Conservation (phyloP, 2,888 invertebrate species). For the Mythimna albipuncta region DNA sequence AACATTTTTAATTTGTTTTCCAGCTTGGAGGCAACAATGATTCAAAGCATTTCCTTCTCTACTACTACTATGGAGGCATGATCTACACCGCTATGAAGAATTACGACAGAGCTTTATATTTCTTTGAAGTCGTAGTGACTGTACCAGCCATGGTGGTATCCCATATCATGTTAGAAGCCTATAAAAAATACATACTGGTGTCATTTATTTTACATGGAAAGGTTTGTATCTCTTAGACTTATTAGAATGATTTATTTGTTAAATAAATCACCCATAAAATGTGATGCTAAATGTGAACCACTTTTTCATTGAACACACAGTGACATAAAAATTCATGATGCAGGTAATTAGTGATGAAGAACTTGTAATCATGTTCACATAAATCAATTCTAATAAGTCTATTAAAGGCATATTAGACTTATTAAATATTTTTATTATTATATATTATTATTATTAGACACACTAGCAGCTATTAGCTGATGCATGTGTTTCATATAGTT, state of each 20-base stretch:
- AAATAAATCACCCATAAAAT: not conserved
- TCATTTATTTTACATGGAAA: conserved; percentile 98
- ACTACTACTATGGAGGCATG: conserved; percentile 99
- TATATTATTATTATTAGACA: too few relatives aligned
- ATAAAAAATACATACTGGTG: conserved; percentile 98
- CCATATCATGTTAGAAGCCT: conserved; percentile 99
- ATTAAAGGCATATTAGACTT: too few relatives aligned
- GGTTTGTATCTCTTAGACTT: conserved; percentile 84
- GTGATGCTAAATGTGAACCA: not conserved
- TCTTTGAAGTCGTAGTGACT: conserved; percentile 98
- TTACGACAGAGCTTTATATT: conserved; percentile 97
- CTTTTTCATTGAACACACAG: too few relatives aligned
- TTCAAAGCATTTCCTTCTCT: conserved; percentile 97
- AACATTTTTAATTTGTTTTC: conserved; percentile 57
- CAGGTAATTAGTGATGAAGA: not conserved
- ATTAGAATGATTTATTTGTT: not conserved
- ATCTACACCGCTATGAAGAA: conserved; percentile 98
- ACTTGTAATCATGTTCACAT: not conserved
- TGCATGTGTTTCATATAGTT: too few relatives aligned
- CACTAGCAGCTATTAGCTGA: too few relatives aligned
- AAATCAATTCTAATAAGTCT: too few relatives aligned
- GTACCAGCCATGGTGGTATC: conserved; percentile 98
- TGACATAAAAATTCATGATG: too few relatives aligned
- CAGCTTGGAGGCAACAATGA: conserved; percentile 94
- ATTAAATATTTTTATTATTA: too few relatives aligned